Conservation (phyloP, 2,888 invertebrate species). For the Rhogogaster chlorosoma region DNA sequence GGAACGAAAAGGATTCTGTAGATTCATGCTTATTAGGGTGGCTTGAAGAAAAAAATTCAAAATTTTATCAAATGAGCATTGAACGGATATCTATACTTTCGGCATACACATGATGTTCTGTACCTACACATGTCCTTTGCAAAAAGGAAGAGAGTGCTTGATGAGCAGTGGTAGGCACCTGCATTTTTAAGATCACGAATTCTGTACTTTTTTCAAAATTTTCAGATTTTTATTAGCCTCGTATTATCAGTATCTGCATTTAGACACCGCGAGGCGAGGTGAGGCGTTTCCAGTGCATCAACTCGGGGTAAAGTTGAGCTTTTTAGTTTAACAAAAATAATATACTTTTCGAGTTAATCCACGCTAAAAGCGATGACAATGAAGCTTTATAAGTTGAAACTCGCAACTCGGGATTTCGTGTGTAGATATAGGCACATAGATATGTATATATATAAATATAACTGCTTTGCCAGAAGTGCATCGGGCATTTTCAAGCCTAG, state of each 20-base stretch:
- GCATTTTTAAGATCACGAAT: no score
- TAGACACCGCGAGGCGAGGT: neutral
- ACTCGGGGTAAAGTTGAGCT: constrained; percentile 56
- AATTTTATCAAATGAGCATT: no score
- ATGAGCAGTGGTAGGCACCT: no score
- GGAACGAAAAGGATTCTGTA: neutral
- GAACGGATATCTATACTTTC: no score
- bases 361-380: constrained; percentile 60
- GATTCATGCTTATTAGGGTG: no score
- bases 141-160: no score
- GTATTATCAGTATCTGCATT: constrained; percentile 43
- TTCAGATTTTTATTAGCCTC: neutral
- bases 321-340: constrained; percentile 61
- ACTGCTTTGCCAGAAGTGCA: constrained; percentile 31
- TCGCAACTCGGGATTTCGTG: constrained; percentile 45
- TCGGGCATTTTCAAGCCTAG: constrained; percentile 21
- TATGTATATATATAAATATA: constrained; percentile 8
- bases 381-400: constrained; percentile 64
- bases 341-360: constrained; percentile 64
- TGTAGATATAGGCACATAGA: neutral
- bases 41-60: neutral
- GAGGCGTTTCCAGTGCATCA: constrained; percentile 42
- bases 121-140: no score
- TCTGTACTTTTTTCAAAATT: neutral
- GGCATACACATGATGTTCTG: no score